phyloP scores from a whole-genome alignment of 2,113 vertebrate species.

The Barbus barbus region DNA sequence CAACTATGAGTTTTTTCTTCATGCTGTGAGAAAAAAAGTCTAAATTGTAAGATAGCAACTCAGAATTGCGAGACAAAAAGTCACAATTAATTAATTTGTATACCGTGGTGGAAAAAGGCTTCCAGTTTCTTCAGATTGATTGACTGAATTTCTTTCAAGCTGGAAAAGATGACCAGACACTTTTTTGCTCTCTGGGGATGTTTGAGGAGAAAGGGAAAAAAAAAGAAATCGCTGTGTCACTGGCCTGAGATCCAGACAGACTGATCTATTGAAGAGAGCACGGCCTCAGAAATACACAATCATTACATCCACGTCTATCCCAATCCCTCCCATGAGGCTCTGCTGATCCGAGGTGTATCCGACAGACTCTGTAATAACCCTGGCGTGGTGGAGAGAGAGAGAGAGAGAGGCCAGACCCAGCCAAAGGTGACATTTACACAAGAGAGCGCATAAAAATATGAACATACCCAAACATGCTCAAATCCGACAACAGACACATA shows the following conservation, averaged over 20 bases:
- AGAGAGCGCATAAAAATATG: not conserved
- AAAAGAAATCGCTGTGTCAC: not conserved
- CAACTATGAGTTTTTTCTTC: not conserved
- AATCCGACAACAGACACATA: not conserved
- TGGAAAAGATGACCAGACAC: not conserved
- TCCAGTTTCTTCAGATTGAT: not conserved
- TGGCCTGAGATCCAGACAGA: not conserved
- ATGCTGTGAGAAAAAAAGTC: too few species aligned
- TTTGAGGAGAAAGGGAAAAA: not conserved
- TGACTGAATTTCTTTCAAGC: not conserved
- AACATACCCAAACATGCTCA: not conserved
- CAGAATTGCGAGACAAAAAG: not conserved
- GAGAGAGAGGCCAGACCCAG: slow-evolving; percentile 16
- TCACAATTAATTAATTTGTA: not conserved
- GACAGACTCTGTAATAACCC: slow-evolving; percentile 26
- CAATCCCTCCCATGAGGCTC: slow-evolving; percentile 32
- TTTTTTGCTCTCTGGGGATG: not conserved
- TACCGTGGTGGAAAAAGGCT: not conserved
- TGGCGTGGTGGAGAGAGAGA: not conserved
- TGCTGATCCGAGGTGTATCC: slow-evolving; percentile 23
- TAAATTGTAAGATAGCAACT: too few species aligned
- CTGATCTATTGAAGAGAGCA: slow-evolving; percentile 31
- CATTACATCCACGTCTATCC: not conserved
- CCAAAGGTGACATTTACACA: slow-evolving; percentile 16
- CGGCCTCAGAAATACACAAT: not conserved